Evolutionary conservation across 2,888 invertebrate genomes (phyloP).

Genomic region (Apamea sordens): DNA sequence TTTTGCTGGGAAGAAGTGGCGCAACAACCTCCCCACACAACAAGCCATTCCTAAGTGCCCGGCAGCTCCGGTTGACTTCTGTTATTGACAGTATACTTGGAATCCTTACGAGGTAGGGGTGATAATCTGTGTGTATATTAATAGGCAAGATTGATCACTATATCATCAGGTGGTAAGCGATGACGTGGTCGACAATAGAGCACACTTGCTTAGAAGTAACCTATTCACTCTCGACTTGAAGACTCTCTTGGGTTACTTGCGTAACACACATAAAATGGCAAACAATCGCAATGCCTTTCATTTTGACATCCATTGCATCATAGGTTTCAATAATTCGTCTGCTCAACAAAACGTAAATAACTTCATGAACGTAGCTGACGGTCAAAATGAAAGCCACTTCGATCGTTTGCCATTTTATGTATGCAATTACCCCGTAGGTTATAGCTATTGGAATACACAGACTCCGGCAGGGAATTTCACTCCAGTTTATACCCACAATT

Average conservation of each 20-base stretch:
- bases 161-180: neutral
- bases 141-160: no score
- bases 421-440: neutral
- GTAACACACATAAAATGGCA: neutral
- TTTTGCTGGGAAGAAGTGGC: no score
- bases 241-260: no score
- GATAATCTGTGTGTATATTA: neutral
- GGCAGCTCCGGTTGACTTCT: neutral
- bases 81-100: neutral
- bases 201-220: neutral
- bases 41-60: neutral
- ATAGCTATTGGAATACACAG: neutral
- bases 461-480: neutral
- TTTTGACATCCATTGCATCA: neutral
- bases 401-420: no score
- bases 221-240: neutral
- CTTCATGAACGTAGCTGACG: neutral
- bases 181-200: neutral
- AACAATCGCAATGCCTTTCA: neutral
- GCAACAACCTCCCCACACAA: neutral
- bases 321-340: neutral
- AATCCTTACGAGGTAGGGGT: neutral
- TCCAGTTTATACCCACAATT: neutral
- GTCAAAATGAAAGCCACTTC: neutral
- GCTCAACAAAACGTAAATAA: neutral